phyloP scores from a whole-genome alignment of 1,140 invertebrate genomes.

The Temnothorax curvispinosus region DNA sequence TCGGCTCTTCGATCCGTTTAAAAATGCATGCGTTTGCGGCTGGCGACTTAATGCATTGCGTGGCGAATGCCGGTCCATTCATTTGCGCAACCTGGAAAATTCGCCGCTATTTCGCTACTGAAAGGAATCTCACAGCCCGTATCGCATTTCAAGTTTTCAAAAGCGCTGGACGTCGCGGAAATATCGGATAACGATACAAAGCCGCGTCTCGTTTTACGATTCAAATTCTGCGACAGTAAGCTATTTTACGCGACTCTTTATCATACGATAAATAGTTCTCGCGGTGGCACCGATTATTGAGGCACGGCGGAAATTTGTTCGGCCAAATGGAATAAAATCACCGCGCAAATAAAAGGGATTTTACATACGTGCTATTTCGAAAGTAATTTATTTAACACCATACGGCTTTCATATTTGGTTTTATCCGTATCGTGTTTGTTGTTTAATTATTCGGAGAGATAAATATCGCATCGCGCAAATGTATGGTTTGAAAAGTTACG shows the following conservation, averaged over 20 bases:
- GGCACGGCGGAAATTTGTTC: slow-evolving; percentile 2
- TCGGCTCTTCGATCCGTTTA: slow-evolving; percentile 39
- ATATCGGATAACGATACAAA: slow-evolving; percentile 46
- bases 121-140: slow-evolving; percentile 6
- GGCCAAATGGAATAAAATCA: slow-evolving; percentile 27
- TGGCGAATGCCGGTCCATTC: slow-evolving; percentile 59
- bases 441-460: slow-evolving; percentile 40
- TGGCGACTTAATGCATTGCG: slow-evolving; percentile 70
- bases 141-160: slow-evolving; percentile 31
- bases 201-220: slow-evolving; percentile 27
- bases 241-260: slow-evolving; percentile 34
- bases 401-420: neutral
- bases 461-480: slow-evolving; percentile 10
- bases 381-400: slow-evolving; percentile 45
- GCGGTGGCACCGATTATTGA: neutral
- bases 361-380: slow-evolving; percentile 6
- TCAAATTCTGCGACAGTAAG: slow-evolving; percentile 40
- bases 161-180: slow-evolving; percentile 11
- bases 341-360: slow-evolving; percentile 19
- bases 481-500: neutral
- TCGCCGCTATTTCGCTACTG: neutral
- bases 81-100: slow-evolving; percentile 62
- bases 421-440: neutral
- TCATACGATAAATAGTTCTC: slow-evolving; percentile 34
- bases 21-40: slow-evolving; percentile 73